phyloP scores from a whole-genome alignment of 2,888 invertebrate genomes.

The Chydorus sphaericus region DNA sequence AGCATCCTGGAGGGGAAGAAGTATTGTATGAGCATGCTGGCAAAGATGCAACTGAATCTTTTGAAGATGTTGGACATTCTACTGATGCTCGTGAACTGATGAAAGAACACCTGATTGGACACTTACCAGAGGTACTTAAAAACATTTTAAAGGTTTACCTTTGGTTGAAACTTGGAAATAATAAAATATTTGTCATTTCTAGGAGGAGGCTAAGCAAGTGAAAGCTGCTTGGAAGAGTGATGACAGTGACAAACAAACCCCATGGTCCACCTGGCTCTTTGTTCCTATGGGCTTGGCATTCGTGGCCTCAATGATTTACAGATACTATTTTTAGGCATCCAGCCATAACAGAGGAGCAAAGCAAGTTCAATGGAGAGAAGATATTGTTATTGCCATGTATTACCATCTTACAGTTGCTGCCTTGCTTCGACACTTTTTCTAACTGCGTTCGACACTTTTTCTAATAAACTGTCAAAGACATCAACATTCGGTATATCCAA shows the following conservation, averaged over 20 bases:
- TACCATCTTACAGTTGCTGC: too few relatives aligned
- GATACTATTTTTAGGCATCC: slow-evolving; percentile 25
- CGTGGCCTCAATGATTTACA: slow-evolving; percentile 26
- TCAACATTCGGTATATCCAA: too few relatives aligned
- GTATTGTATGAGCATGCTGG: slow-evolving; percentile 83
- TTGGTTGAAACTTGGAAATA: too few relatives aligned
- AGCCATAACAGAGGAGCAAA: too few relatives aligned
- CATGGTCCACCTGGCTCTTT: slow-evolving; percentile 27
- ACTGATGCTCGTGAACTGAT: slow-evolving; percentile 91
- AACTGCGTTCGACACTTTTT: too few relatives aligned
- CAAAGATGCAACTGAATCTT: slow-evolving; percentile 79
- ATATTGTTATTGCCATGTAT: too few relatives aligned
- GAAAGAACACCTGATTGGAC: slow-evolving; percentile 79
- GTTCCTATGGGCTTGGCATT: slow-evolving; percentile 27
- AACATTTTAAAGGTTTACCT: neutral
- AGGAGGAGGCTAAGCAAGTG: slow-evolving; percentile 13
- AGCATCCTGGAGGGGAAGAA: slow-evolving; percentile 96
- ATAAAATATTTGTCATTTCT: neutral
- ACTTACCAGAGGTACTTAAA: slow-evolving; percentile 49
- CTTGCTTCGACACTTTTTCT: too few relatives aligned
- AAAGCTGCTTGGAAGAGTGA: slow-evolving; percentile 9
- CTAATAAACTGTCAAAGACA: too few relatives aligned
- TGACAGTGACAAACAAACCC: slow-evolving; percentile 9
- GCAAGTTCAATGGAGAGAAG: too few relatives aligned
- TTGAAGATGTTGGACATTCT: slow-evolving; percentile 98